Evolutionary conservation across 2,888 invertebrate species (phyloP), one percentile per base, ranked within the genome.

Genomic region (Drosophila lutescens): DNA sequence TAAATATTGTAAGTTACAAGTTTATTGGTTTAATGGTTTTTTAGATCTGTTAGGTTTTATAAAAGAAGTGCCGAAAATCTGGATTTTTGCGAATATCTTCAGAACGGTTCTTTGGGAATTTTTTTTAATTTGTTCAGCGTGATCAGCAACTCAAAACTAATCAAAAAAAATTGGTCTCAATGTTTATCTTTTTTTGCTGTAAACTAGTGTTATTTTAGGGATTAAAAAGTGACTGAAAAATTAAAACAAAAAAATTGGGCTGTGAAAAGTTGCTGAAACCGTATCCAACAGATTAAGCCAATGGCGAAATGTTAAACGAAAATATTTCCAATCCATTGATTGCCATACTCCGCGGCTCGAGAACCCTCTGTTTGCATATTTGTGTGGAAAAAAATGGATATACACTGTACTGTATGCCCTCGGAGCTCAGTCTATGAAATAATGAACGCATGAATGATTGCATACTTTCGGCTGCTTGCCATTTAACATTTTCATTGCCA

Each of bases 271-370:
- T 54, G 17, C 23, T 41, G 38, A 7, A 44, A 17, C 15, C 32
- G 41, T 23, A 56, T 41, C 46, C 30, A 72, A 68, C 36, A 68
- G 73, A 77, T 60, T 76, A 74, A 78, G 73, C 76, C 77, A 79
- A 74, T 73, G 68, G 74, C 78, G 69, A 85, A 79, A 80, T 74
- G 73, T 80, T 78, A 83, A 85, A 80, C 77, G 78, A 77, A 80
- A 87, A 89, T 88, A 86, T 90, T 92, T 92, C 91, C 91, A 89
- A 90, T 85, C 91, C 92, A 92, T 92, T 92, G 92, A 91, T 90
- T 91, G 86, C 83, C 89, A 41, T 63, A 75, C 77, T 79, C 66
- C 73, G 13, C 32, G 74, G 65, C 46, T 71, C 70, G 38, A 44
- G 49, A 40, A 20, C 41, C 51, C 30, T 47, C 46, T 70, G 78